Evolutionary conservation across 2,113 vertebrate species (phyloP).

Genomic region (Rattus norvegicus): GRCr8 NC_086019.1:179977001-179977500

Average conservation of each 20-base stretch:
- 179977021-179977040: not conserved
- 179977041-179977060: not conserved
- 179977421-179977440: not conserved
- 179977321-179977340: not conserved
- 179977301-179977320: constrained; percentile 44
- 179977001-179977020: not conserved
- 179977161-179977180: not conserved
- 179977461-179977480: not conserved
- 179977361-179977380: not conserved
- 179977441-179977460: not conserved
- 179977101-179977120: not conserved
- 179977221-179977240: not conserved
- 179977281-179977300: not conserved
- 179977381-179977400: not conserved
- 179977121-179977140: not conserved
- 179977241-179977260: constrained; percentile 24
- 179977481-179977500: not conserved
- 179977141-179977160: not conserved
- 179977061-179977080: not conserved
- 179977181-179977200: not conserved
- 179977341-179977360: too few relatives aligned
- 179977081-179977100: not conserved
- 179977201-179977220: not conserved
- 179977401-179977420: not conserved
- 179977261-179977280: constrained; percentile 43